Conservation (phyloP, 2,888 invertebrate species). For the Lepetodrilus schrolli region DNA sequence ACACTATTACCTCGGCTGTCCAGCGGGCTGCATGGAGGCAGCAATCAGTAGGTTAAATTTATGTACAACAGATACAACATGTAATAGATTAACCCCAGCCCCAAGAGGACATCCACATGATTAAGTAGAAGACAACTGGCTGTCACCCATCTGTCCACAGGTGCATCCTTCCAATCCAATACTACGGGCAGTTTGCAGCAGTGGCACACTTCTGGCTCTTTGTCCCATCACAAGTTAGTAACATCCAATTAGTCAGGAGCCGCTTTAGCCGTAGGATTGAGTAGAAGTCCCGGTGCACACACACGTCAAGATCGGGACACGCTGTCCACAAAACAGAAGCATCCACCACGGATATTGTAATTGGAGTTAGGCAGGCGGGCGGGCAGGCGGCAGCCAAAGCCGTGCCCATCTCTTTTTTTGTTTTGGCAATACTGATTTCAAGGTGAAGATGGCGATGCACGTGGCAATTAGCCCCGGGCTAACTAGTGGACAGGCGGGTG, state of each 20-base stretch:
- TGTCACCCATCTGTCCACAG: background rate
- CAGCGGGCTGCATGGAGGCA: background rate
- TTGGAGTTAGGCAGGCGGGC: too few species aligned
- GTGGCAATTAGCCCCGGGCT: background rate
- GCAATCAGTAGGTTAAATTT: slow-evolving; percentile 21
- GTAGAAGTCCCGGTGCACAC: background rate
- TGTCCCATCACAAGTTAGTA: background rate
- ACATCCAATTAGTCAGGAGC: background rate
- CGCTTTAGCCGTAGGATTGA: background rate
- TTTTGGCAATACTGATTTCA: background rate
- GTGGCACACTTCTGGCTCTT: background rate
- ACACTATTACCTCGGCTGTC: slow-evolving; percentile 9
- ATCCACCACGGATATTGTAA: background rate
- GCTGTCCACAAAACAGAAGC: background rate
- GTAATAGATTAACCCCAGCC: slow-evolving; percentile 4
- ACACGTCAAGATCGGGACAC: too few species aligned
- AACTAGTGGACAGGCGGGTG: slow-evolving; percentile 7
- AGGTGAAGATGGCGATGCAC: background rate
- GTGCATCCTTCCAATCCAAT: background rate
- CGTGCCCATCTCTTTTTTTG: too few species aligned
- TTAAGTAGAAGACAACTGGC: background rate
- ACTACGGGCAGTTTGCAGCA: too few species aligned
- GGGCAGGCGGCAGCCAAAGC: background rate
- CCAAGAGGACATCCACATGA: background rate
- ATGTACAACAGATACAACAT: slow-evolving; percentile 23